Evolutionary conservation across 2,797 vertebrate species (phyloP), one percentile per base, ranked within the genome.

Genomic region (Phataginus tetradactyla): DNA sequence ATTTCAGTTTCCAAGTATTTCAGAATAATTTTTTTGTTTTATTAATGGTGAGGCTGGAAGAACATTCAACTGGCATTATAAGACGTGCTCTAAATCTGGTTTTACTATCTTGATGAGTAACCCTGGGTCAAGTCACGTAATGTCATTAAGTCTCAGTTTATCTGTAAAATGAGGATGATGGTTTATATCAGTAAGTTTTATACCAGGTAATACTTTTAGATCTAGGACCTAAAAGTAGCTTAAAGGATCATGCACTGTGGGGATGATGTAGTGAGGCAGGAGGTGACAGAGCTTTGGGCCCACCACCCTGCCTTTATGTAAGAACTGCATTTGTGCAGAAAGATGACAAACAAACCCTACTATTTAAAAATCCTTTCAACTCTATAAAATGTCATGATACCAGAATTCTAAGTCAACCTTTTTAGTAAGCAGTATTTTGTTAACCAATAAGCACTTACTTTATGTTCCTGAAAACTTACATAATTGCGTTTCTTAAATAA

Each of bases 11-110:
- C 92, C 78, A 95, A 94, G 18, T 83, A 95, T 86, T 94, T 86
- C 51, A 68, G 71, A 86, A 95, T 10, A 94, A 92, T 75, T 96
- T 68, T 81, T 89, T 83, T 83, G 90, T 85, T 77, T 96, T 90
- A 68, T 88, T 61, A 88, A 23, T 94, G 57, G 4, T 90, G 59
- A 87, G 3, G 13, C 57, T 0, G 53, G 87, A 95, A 91, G 17
- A 87, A 69, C 42, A 96, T 42, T 92, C 49, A 91, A 79, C 21
- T 59, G 34, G 55, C 93, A 92, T 63, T 49, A 68, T 66, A 96
- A 90, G 23, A 71, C 12, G 15, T 83, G n/a, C 3, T 92, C 53
- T 75, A 96, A 96, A 88, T 61, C 71, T 93, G 84, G 66, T 55
- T 91, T 92, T 91, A 92, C 23, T 78, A 32, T 61, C 59, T 87